Evolutionary conservation across 2,888 invertebrate species (phyloP).

Genomic region (Chymomyza procnemis): DNA sequence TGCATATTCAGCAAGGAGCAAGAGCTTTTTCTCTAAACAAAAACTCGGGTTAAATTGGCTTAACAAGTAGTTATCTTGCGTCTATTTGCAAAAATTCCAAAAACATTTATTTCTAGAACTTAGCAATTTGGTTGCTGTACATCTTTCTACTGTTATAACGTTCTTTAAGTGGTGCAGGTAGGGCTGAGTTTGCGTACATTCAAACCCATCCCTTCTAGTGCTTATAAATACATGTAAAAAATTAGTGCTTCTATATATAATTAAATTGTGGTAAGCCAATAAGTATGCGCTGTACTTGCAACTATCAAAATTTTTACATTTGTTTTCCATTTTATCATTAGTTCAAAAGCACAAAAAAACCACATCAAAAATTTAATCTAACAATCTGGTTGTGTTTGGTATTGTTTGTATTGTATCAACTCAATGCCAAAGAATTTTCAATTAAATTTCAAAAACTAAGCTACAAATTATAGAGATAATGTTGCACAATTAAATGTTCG

Average conservation of each 20-base stretch:
- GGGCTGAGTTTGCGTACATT: no score
- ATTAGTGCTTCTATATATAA: background rate
- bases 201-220: no score
- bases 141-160: no score
- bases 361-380: slow-evolving; percentile 17
- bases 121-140: no score
- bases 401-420: background rate
- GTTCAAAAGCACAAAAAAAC: slow-evolving; percentile 5
- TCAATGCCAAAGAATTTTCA: background rate
- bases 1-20: no score
- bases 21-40: no score
- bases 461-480: slow-evolving; percentile 63
- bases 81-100: no score
- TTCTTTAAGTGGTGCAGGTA: no score
- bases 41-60: no score
- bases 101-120: no score
- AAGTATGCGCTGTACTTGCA: background rate
- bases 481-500: slow-evolving; percentile 59
- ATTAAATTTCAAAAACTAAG: slow-evolving; percentile 10
- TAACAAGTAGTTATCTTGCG: no score
- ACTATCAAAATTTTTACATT: slow-evolving; percentile 17
- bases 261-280: background rate
- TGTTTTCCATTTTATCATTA: slow-evolving; percentile 34
- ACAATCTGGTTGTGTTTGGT: background rate
- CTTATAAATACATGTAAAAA: no score